phyloP scores from a whole-genome alignment of 2,888 invertebrate genomes.

The Trachelus tabidus region DNA sequence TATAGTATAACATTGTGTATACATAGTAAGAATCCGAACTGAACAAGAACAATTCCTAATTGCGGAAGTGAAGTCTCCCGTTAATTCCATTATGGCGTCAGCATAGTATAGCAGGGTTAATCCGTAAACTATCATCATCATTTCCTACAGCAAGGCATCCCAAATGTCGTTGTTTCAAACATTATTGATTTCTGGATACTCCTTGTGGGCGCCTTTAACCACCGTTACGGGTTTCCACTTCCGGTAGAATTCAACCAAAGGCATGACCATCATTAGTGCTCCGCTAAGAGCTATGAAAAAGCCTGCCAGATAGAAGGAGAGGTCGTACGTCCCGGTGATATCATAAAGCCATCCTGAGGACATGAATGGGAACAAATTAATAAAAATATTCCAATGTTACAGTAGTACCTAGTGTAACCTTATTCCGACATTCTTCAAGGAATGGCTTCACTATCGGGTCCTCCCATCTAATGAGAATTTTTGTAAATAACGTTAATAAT shows the following conservation, averaged over 20 bases:
- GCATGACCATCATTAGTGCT: constrained; percentile 70
- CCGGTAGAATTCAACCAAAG: constrained; percentile 55
- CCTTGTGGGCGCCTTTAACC: background rate
- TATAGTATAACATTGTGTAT: background rate
- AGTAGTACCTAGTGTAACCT: background rate
- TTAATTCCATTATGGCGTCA: background rate
- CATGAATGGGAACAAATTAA: background rate
- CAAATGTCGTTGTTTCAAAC: background rate
- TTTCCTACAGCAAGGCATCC: background rate
- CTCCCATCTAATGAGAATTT: background rate
- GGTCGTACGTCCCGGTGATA: constrained; percentile 79
- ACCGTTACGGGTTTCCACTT: constrained; percentile 26
- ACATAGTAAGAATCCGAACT: background rate
- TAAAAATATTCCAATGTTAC: background rate
- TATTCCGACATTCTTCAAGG: background rate
- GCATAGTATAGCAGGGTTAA: background rate
- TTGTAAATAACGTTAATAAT: background rate
- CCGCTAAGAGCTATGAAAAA: constrained; percentile 84
- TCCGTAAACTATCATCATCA: background rate
- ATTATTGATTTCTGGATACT: background rate
- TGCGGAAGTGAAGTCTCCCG: background rate
- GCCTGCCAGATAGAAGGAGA: constrained; percentile 85
- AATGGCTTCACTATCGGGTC: background rate
- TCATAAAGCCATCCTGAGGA: constrained; percentile 84
- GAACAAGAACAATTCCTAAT: background rate